Evolutionary conservation across 2,888 invertebrate species (phyloP).

Genomic region (Mythimna impura): DNA sequence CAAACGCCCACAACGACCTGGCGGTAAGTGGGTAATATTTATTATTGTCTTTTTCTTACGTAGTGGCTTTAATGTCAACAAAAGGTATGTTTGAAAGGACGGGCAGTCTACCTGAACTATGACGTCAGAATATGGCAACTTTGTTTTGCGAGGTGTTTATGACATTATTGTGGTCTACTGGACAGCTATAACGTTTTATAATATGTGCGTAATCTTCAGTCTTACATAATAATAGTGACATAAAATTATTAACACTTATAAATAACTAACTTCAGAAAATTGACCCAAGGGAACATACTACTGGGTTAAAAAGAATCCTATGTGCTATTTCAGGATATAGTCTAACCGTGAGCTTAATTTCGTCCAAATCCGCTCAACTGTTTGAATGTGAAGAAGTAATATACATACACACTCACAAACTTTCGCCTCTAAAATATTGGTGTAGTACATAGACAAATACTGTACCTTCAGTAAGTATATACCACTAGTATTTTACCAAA

Average conservation of each 20-base stretch:
- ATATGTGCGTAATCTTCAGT: neutral
- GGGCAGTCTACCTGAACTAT: slow-evolving; percentile 18
- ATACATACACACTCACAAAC: too few relatives aligned
- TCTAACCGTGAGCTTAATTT: too few relatives aligned
- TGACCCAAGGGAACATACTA: too few relatives aligned
- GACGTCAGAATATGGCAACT: slow-evolving; percentile 19
- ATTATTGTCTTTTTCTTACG: slow-evolving; percentile 30
- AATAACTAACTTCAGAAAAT: too few relatives aligned
- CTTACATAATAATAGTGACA: neutral
- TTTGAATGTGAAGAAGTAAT: too few relatives aligned
- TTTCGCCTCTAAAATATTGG: too few relatives aligned
- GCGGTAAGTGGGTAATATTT: slow-evolving; percentile 33
- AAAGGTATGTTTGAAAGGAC: slow-evolving; percentile 23
- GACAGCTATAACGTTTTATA: neutral
- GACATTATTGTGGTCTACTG: slow-evolving; percentile 4
- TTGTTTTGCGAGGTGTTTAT: slow-evolving; percentile 13
- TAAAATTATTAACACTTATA: neutral
- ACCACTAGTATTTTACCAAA: too few relatives aligned
- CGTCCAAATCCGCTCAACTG: too few relatives aligned
- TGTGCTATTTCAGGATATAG: too few relatives aligned
- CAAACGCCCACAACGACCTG: slow-evolving; percentile 50
- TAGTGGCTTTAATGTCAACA: slow-evolving; percentile 31
- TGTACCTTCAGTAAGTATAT: too few relatives aligned
- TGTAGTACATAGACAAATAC: too few relatives aligned
- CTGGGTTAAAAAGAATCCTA: too few relatives aligned